A percentile compares a stretch with the other conserved stretches of the same genome.
Conservation (phyloP, 2,888 invertebrate species). For the Phaonia tiefii region DNA sequence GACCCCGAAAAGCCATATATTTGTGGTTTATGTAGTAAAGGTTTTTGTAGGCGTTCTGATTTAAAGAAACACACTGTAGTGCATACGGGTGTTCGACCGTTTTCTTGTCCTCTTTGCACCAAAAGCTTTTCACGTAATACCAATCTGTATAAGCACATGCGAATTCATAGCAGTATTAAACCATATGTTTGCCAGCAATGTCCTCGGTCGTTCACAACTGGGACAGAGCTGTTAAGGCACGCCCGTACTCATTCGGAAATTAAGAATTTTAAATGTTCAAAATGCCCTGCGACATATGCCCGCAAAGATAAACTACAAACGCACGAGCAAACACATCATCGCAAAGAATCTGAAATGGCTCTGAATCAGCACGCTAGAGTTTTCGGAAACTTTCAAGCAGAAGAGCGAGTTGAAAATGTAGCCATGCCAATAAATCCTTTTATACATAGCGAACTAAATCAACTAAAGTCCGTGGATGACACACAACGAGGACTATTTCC, state of each 20-base stretch:
- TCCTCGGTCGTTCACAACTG: slow-evolving; percentile 87
- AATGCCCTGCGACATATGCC: slow-evolving; percentile 85
- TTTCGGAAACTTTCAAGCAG: slow-evolving; percentile 53
- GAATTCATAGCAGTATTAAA: slow-evolving; percentile 87
- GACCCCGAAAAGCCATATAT: slow-evolving; percentile 87
- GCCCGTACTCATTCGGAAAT: slow-evolving; percentile 85
- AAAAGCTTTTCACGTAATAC: slow-evolving; percentile 89
- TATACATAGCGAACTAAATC: slow-evolving; percentile 45
- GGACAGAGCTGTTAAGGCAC: slow-evolving; percentile 85
- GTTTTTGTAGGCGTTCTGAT: slow-evolving; percentile 87
- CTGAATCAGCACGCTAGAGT: slow-evolving; percentile 65
- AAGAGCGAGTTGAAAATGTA: slow-evolving; percentile 68
- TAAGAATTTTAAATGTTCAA: slow-evolving; percentile 85
- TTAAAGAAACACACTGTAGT: slow-evolving; percentile 88
- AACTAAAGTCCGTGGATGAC: slow-evolving; percentile 67
- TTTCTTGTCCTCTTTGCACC: slow-evolving; percentile 86
- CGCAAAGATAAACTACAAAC: slow-evolving; percentile 86
- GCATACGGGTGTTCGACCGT: slow-evolving; percentile 88
- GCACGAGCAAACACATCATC: slow-evolving; percentile 84
- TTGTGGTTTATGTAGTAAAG: slow-evolving; percentile 86
- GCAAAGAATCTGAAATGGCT: slow-evolving; percentile 72
- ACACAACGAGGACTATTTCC: slow-evolving; percentile 76
- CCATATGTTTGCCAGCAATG: slow-evolving; percentile 88
- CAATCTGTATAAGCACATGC: slow-evolving; percentile 88
- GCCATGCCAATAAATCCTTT: slow-evolving; percentile 73